phyloP scores from a whole-genome alignment of 2,797 vertebrate species.

The Tangara arthus region DNA sequence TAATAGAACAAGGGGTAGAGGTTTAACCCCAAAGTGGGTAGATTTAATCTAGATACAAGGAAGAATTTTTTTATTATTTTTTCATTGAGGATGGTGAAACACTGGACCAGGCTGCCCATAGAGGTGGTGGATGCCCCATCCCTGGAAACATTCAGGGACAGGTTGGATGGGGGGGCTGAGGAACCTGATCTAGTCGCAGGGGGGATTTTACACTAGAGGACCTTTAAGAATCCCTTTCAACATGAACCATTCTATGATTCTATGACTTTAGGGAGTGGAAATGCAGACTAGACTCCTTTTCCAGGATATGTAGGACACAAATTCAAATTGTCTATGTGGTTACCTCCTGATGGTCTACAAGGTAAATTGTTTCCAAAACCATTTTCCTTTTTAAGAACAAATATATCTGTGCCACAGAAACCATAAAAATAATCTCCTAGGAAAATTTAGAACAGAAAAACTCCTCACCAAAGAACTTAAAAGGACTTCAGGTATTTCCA shows the following conservation, averaged over 20 bases:
- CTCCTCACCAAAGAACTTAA: background rate
- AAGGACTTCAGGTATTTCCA: background rate
- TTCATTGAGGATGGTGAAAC: background rate
- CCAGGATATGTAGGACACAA: background rate
- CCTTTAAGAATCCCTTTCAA: background rate
- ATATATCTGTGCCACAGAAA: background rate
- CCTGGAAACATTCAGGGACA: background rate
- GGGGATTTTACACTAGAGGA: background rate
- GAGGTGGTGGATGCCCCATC: background rate
- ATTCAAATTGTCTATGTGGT: rapidly evolving
- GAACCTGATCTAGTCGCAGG: background rate
- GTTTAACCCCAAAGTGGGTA: background rate
- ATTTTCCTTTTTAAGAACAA: background rate
- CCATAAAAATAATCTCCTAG: background rate
- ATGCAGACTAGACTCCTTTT: background rate
- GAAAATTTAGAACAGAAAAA: background rate
- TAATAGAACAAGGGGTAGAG: background rate
- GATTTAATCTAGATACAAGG: background rate
- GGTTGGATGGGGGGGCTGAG: rapidly evolving
- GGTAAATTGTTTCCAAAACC: background rate
- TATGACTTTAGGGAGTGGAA: background rate
- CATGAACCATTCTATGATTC: rapidly evolving
- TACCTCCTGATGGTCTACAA: background rate
- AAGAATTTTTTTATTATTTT: rapidly evolving
- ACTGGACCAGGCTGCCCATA: background rate